Conservation (phyloP, 2,797 vertebrate species). For the Chiloscyllium punctatum region DNA sequence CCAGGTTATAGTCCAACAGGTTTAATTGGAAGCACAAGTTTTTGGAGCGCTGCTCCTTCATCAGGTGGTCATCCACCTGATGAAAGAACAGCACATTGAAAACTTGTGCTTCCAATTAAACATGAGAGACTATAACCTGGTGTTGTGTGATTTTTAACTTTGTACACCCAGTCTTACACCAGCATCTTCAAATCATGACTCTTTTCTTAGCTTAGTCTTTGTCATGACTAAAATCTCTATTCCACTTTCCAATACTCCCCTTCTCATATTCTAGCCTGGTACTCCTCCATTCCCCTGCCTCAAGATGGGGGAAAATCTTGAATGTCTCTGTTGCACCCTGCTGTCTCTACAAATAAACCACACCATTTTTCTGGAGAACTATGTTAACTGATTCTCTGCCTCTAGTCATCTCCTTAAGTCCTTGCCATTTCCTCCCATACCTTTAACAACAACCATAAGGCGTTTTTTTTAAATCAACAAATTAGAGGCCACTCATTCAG, state of each 20-base stretch:
- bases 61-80: no score
- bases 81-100: no score
- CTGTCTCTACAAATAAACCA: background rate
- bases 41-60: no score
- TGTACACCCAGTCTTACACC: no score
- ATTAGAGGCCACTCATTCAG: background rate
- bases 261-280: background rate
- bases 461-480: background rate
- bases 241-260: background rate
- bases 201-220: background rate
- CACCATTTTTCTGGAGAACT: background rate
- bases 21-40: no score
- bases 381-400: background rate
- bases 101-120: no score
- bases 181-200: no score
- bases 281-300: background rate
- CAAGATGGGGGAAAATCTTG: background rate
- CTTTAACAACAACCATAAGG: background rate
- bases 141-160: no score
- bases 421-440: background rate
- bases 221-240: background rate
- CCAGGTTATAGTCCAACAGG: no score
- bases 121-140: no score
- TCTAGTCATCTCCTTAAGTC: background rate
- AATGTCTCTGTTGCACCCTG: background rate